Base-by-base conservation (phyloP, 2,797 vertebrate genomes). In the Hybognathus amarus region DNA sequence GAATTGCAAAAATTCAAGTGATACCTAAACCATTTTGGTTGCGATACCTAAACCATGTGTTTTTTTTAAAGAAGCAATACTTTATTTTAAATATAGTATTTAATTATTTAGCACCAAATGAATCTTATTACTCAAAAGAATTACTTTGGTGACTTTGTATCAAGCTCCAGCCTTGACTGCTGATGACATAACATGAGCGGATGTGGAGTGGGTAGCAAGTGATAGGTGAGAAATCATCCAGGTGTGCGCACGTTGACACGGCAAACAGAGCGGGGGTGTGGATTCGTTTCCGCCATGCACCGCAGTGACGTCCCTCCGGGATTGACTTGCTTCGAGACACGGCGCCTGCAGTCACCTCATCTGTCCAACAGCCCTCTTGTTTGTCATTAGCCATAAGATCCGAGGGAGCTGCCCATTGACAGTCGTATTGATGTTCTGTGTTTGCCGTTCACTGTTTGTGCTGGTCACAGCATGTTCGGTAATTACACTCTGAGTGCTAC, bases 391-490 rank as follows among this genome's bases (percentile, higher is more conserved):
- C 52, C 40, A 73, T 40, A 63, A 54, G 82, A 78, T 82, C 45
- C 8, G 52, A 85, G 56, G 71, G 54, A 54, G 61, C 50, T 70
- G 42, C 10, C 47, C 59, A 80, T 82, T 20, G 30, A 50, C 13
- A 7, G 45, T n/a, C 18, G 20, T 68, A 75, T 61, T 76, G 80
- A 63, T 56, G 78, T 75, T 54, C 75, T 64, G 81, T 89, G 84
- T 88, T 87, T 87, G 83, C 80, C 64, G 45, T 82, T 79, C 68
- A 67, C 77, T 88, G 86, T 87, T 87, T 86, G 85, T 90, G 83
- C 66, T 82, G 85, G 42, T 85, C 61, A 89, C 87, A 87, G 87
- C 88, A 87, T 87, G 87, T 89, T 84, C 68, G 22, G 83, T 89
- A 88, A 89, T 87, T 89, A 66, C 76, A 27, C 74, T 88, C 42